Evolutionary conservation across 2,797 vertebrate species (phyloP), one percentile per base, ranked within the genome.

Genomic region (Tympanoctomys barrerae): DNA sequence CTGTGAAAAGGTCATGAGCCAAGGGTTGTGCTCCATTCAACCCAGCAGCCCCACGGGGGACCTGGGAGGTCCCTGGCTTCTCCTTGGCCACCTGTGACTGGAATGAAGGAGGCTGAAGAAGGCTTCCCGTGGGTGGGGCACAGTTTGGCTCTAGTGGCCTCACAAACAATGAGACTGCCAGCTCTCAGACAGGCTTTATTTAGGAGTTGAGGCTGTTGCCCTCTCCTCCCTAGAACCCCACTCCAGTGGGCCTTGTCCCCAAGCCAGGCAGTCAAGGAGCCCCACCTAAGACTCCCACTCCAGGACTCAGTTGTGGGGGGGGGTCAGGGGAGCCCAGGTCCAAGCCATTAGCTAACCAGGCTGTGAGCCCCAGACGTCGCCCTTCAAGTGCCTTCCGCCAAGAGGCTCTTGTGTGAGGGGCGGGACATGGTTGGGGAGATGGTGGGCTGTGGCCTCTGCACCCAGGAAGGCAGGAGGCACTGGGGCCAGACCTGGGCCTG

Each of bases 141-240:
- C 42, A 28, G 73, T 28, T 26, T 42, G 71, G 73, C 73, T 46
- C 39, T 5, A 1, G 73, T 0, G 0, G 5, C 33, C 73, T 2
- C 4, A 5, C 18, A 64, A 85, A 68, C 70, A 89, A 3, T 0
- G n/a, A 89, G 26, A 77, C 83, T 8, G 0, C 5, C 1, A 24
- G 36, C 78, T 80, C 36, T 66, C 36, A 79, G 26, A 80, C 70
- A 77, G 70, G n/a, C 89, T 87, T 97, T 96, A 96, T 97, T 98
- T 73, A 33, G 79, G 73, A 95, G 59, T 73, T 33, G 52, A 61
- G 71, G 57, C 68, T 24, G 24, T 62, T 95, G 68, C 92, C 39
- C 91, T 59, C 39, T n/a, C 11, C 21, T 31, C 62, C 24, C 11
- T 2, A 71, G 91, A 73, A 89, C 87, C 71, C 92, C 90, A 85